Evolutionary conservation across 2,888 invertebrate species (phyloP), one percentile per base, ranked within the genome.

Genomic region (Phasia obesa): DNA sequence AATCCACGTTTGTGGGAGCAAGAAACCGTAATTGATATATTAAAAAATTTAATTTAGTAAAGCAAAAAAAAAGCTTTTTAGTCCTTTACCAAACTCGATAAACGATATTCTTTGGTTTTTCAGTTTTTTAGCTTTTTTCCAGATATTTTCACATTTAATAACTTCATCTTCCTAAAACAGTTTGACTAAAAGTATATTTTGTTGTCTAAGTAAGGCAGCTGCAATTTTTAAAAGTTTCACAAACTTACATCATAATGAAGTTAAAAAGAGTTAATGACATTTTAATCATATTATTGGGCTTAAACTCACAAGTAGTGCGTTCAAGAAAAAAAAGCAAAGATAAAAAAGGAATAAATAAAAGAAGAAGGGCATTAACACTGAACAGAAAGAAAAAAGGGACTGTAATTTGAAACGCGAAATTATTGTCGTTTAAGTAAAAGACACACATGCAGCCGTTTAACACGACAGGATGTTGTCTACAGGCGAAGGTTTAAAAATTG

Each of bases 261-360:
- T 70, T 59, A 21, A 75, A 55, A 59, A 15, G 38, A 55, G 73
- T 79, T 83, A 83, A 83, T 79, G 83, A 76, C 79, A 79, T 79
- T 79, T 83, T 83, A 83, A 83, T 83, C 55, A 67, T 65, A 75
- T 79, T 27, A 25, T 83, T 75, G n/a, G 44, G 47, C 60, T 67
- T 21, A 47, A 65, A 78, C 25, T 11, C 51, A 6, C 53, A 57
- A 59, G 27, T 2, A 31, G 49, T 38, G 49, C 15, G 13, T 31
- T n/a, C n/a, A n/a, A n/a, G n/a, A n/a, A 57, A 57, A 35, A 31
- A 35, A 57, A 17, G 4, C 6, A 64, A 17, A 17, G 4, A 17
- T 25, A 4, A 27, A 23, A 77, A 62, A 15, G 31, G 13, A 11
- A 9, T 31, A 35, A 4, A 27, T 17, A 77, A 62, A 15, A 44